Evolutionary conservation across 1,140 invertebrate genomes (phyloP).

Genomic region (Dermatophagoides farinae): DNA sequence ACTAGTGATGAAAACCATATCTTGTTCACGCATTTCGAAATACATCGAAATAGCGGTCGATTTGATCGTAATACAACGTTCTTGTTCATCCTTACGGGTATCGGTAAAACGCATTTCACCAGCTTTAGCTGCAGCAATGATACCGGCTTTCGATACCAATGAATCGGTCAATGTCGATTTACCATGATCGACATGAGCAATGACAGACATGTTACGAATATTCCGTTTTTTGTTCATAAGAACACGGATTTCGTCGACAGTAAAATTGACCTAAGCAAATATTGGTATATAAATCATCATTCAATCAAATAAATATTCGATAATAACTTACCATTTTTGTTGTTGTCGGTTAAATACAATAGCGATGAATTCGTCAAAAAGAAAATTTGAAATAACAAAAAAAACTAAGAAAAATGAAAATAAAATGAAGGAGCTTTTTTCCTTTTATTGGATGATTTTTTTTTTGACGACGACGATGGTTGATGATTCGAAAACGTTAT

Average conservation of each 20-base stretch:
- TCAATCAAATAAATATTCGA: neutral
- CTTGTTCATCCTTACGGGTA: conserved; percentile 67
- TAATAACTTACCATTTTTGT: neutral
- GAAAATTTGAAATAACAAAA: no score
- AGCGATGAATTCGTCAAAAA: no score
- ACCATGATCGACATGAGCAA: conserved; percentile 99
- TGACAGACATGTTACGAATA: conserved; percentile 99
- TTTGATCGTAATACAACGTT: conserved; percentile 92
- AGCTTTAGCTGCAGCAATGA: conserved; percentile 92
- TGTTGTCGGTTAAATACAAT: neutral
- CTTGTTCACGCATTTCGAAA: conserved; percentile 32
- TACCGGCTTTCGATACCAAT: conserved; percentile 96
- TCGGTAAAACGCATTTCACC: conserved; percentile 98
- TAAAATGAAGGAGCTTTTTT: no score
- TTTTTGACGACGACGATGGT: neutral
- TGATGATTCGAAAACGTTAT: neutral
- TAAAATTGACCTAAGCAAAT: conserved; percentile 75
- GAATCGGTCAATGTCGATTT: conserved; percentile 99
- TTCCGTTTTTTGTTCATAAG: conserved; percentile 99
- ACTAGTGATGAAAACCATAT: conserved; percentile 26
- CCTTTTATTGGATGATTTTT: no score
- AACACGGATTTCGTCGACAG: conserved; percentile 93
- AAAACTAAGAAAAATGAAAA: no score
- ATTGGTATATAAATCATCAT: neutral
- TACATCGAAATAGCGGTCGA: conserved; percentile 55